These are phyloP conservation scores for Patella vulgata DNA, from an alignment of 1,140 invertebrate genomes.

Conservation along the genomic window DNA sequence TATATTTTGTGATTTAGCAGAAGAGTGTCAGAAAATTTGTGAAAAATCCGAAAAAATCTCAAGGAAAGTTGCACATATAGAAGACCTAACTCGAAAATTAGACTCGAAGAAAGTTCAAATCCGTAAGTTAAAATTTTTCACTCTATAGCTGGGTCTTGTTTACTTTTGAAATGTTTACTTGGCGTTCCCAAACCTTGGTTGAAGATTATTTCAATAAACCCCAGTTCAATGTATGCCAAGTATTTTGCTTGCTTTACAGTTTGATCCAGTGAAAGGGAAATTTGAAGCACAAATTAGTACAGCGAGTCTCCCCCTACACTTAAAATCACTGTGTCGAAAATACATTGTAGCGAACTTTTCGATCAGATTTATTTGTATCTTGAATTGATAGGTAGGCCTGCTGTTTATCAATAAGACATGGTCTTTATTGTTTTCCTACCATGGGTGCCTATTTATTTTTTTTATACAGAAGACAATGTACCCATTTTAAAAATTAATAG, in stretches of 20 bases:
- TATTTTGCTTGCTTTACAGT: too few species aligned
- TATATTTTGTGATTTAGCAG: conserved; percentile 79
- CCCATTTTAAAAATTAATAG: background rate
- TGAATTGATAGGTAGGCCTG: background rate
- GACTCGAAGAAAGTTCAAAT: conserved; percentile 84
- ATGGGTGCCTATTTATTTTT: background rate
- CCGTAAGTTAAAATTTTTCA: conserved; percentile 75
- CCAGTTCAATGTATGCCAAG: conserved; percentile 1
- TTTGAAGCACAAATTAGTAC: too few species aligned
- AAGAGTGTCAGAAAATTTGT: conserved; percentile 75
- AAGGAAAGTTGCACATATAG: conserved; percentile 73
- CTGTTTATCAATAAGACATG: background rate
- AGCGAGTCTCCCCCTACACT: too few species aligned
- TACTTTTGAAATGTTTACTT: background rate
- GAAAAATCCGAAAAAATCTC: conserved; percentile 75
- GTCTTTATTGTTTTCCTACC: background rate
- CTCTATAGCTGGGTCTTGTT: background rate
- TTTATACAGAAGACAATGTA: conserved; percentile 3
- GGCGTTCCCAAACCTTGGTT: too few species aligned
- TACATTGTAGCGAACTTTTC: too few species aligned
- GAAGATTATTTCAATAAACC: too few species aligned
- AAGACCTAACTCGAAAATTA: conserved; percentile 72
- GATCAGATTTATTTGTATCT: too few species aligned
- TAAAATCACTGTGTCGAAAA: too few species aligned
- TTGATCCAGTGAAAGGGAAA: too few species aligned